A percentile compares a stretch with the other conserved stretches of the same genome.
Conservation (phyloP, 2,888 invertebrate species). For the Folsomia manolachei region DNA sequence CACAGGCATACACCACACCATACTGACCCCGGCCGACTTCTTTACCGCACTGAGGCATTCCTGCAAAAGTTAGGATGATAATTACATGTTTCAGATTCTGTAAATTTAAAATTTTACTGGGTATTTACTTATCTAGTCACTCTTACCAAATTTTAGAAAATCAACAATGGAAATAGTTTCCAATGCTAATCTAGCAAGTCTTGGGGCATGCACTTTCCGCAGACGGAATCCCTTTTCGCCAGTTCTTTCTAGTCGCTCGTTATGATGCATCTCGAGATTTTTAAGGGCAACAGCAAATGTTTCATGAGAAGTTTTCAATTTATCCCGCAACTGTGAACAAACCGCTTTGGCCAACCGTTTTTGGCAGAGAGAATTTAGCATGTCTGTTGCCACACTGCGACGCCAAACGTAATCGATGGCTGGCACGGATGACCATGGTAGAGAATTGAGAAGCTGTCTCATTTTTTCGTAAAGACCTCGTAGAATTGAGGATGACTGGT, state of each 20-base stretch:
- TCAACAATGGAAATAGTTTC: slow-evolving; percentile 82
- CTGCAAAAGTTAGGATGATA: slow-evolving; percentile 40
- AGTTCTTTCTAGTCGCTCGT: slow-evolving; percentile 70
- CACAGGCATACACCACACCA: slow-evolving; percentile 80
- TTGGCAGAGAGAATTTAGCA: slow-evolving; percentile 67
- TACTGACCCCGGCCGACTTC: slow-evolving; percentile 75
- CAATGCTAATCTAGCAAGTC: slow-evolving; percentile 73
- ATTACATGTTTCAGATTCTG: neutral
- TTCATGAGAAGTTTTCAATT: slow-evolving; percentile 73
- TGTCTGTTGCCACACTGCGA: slow-evolving; percentile 65
- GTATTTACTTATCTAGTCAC: neutral
- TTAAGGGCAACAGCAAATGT: slow-evolving; percentile 60
- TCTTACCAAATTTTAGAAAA: slow-evolving; percentile 67
- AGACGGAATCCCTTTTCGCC: slow-evolving; percentile 75
- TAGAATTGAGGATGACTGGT: slow-evolving; percentile 48
- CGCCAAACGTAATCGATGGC: slow-evolving; percentile 66
- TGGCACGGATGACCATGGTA: slow-evolving; percentile 62
- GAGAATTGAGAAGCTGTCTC: slow-evolving; percentile 63
- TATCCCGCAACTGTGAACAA: slow-evolving; percentile 65
- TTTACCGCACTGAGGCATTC: slow-evolving; percentile 58
- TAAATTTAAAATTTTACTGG: slow-evolving; percentile 2
- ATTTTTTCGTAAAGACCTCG: slow-evolving; percentile 56
- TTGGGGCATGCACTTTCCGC: slow-evolving; percentile 73
- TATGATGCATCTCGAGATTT: slow-evolving; percentile 68
- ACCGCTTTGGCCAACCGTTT: slow-evolving; percentile 69